These are phyloP conservation scores for Choreutis nemorana DNA, from an alignment of 2,888 invertebrate genomes.

Conservation along the genomic window DNA sequence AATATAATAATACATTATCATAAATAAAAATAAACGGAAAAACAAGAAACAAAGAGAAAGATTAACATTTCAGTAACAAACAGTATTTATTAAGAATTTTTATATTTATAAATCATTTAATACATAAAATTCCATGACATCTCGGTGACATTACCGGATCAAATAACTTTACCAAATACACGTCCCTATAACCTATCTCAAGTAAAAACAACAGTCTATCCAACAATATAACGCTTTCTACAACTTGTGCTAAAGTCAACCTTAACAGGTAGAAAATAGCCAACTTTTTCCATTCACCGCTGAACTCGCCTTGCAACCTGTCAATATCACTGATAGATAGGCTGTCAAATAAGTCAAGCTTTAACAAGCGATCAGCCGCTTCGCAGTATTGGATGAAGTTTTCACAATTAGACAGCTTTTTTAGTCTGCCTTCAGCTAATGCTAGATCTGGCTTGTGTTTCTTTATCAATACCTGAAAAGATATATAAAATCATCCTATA, in stretches of 20 bases:
- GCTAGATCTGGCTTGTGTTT: conserved; percentile 26
- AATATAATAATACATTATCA: too few relatives aligned
- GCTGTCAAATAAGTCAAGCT: conserved; percentile 53
- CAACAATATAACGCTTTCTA: conserved; percentile 83
- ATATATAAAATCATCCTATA: too few relatives aligned
- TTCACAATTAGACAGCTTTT: conserved; percentile 63
- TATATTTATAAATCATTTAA: too few relatives aligned
- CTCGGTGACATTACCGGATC: conserved; percentile 86
- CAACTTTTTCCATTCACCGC: conserved; percentile 69
- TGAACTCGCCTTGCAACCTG: conserved; percentile 34
- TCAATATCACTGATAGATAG: conserved; percentile 24
- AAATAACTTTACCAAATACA: conserved; percentile 78
- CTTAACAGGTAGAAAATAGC: conserved; percentile 81
- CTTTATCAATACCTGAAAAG: conserved; percentile 43
- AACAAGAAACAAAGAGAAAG: too few relatives aligned
- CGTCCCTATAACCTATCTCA: conserved; percentile 65
- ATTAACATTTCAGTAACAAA: too few relatives aligned
- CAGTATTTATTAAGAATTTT: conserved; percentile 10
- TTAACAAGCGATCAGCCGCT: conserved; percentile 70
- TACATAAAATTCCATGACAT: conserved; percentile 77
- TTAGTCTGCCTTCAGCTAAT: conserved; percentile 64
- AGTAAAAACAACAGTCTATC: conserved; percentile 82
- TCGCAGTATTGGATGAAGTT: conserved; percentile 75
- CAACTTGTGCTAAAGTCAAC: conserved; percentile 77
- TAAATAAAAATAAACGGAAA: too few relatives aligned